Evolutionary conservation across 2,797 vertebrate species (phyloP), one percentile per base, ranked within the genome.

Genomic region (Onychomys arenicola): DNA sequence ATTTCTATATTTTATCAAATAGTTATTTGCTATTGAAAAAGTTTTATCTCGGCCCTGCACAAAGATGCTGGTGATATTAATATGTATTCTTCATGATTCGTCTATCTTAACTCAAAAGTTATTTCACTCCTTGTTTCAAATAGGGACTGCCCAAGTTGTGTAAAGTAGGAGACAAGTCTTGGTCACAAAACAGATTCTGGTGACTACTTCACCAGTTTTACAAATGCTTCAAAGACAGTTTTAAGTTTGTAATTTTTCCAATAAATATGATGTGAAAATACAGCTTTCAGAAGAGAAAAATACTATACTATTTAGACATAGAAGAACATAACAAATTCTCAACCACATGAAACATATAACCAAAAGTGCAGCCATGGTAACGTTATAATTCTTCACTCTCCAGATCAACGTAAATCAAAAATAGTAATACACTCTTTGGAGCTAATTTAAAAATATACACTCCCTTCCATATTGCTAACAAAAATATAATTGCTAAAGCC

Each of bases 91-190:
- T 43, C 37, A 86, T 63, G 84, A 80, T 34, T 37, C 59, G 32
- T 71, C 91, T 23, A 52, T 91, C 84, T 69, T 78, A 71, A 88
- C 73, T 96, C 57, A 96, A 61, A 82, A 52, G 19, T 89, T n/a
- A 88, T 89, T 96, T 97, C 61, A 91, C 91, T 96, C 37, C 95
- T 97, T 93, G 29, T 32, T 98, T 97, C 92, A 95, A 96, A 95
- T 97, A 2, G 7, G 0, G 89, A 91, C 65, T 1, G 76, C 63
- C 4, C 0, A 55, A 75, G 57, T 46, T 57, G 34, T 29, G 12
- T 59, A 21, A 93, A 96, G 57, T 43, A 90, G 43, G 77, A 34
- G 14, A 55, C 80, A 81, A 25, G 14, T 25, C 12, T 21, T 52
- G 25, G 19, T 59, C 69, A 34, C 19, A 73, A 90, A 96, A 82